Evolutionary conservation across 1,140 invertebrate species (phyloP), one percentile per base, ranked within the genome.

Genomic region (Trissolcus basalis): DNA sequence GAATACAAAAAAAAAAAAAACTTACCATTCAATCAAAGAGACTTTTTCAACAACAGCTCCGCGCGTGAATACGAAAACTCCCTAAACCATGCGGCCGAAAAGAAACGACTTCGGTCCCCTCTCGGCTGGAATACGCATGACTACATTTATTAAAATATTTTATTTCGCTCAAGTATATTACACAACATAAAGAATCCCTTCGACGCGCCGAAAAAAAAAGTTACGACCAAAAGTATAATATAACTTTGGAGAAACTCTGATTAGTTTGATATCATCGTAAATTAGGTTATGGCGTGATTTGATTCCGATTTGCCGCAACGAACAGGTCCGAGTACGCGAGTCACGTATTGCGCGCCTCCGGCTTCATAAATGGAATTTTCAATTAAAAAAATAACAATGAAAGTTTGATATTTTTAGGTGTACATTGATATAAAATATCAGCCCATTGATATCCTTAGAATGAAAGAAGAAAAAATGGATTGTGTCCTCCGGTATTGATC

Each of bases 251-350:
- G 48, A 54, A 65, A 65, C 48, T 73, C 61, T 65, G 69, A 73
- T 73, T 73, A 73, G 70, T 73, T 73, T 73, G 70, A 73, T 73
- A 73, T 67, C 55, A 67, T 65, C 61, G 44, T 55, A 73, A 73
- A 73, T 73, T 65, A 73, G 61, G 45, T 74, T 74, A 74, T 74
- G 49, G 70, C 70, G 70, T 74, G 70, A 73, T 74, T 74, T 45
- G 71, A 67, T 74, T 74, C 51, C 58, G 48, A 59, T 53, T 59
- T 16, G 13, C 16, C 6, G 36, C 19, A 55, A 60, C 54, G 51
- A 67, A 54, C 51, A 60, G 67, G 13, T 1, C 8, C 27, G n/a
- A 3, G 45, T 53, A 58, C 68, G 48, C 54, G 60, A 49, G 48
- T 41, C 55, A 73, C 44, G 70, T 73, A 55, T 72, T 8, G 50